These are phyloP conservation scores for Rhabdophis nuchalis DNA, from an alignment of 2,797 vertebrate genomes.

Conservation along the genomic window DNA sequence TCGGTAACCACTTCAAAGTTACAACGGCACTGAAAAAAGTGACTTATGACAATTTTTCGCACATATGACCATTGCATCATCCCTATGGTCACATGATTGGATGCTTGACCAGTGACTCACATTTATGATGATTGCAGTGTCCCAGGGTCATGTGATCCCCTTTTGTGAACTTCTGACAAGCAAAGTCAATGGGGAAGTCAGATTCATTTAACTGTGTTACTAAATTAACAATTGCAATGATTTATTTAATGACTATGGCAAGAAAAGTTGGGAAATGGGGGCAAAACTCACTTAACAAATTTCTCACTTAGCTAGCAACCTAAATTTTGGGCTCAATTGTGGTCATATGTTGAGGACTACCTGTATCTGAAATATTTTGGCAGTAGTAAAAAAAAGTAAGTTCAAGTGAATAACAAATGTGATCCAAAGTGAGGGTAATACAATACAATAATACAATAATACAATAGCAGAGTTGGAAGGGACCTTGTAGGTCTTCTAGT, in stretches of 20 bases:
- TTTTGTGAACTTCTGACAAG: neutral
- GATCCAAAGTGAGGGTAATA: neutral
- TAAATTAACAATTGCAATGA: neutral
- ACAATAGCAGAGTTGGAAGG: too few relatives aligned
- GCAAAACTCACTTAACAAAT: neutral
- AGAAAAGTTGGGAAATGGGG: neutral
- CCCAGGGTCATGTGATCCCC: too few relatives aligned
- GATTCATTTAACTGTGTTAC: neutral
- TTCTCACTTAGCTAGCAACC: too few relatives aligned
- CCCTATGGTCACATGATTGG: too few relatives aligned
- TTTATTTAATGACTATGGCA: neutral
- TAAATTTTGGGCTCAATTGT: neutral
- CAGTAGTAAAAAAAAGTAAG: neutral
- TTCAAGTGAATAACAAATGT: neutral
- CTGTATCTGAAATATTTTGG: neutral
- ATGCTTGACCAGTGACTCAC: too few relatives aligned
- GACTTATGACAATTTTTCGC: too few relatives aligned
- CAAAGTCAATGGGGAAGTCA: neutral
- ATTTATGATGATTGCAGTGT: too few relatives aligned
- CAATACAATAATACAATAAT: too few relatives aligned
- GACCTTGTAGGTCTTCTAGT: too few relatives aligned
- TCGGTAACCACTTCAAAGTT: too few relatives aligned
- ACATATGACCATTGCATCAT: too few relatives aligned
- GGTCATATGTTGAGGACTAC: neutral
- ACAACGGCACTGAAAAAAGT: too few relatives aligned